phyloP scores from a whole-genome alignment of 2,797 vertebrate genomes.

The Tauraco hartlaubi region DNA sequence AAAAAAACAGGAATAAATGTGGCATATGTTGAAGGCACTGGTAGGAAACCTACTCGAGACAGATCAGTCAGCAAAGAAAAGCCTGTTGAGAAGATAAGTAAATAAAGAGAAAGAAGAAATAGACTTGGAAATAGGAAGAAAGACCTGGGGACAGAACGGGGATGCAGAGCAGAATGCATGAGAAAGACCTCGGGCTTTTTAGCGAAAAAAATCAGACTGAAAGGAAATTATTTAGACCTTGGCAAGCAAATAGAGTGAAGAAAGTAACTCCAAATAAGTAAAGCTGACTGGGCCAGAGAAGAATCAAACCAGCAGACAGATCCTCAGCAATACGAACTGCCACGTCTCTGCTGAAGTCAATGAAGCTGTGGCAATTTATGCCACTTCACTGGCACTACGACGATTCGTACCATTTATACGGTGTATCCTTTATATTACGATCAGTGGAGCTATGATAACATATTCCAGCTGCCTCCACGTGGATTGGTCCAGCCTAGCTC shows the following conservation, averaged over 20 bases:
- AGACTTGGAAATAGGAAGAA: neutral
- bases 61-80: neutral
- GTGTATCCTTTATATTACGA: neutral
- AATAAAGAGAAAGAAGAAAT: neutral
- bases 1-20: neutral
- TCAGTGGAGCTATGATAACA: neutral
- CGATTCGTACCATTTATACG: neutral
- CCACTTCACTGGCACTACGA: neutral
- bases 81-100: neutral
- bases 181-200: conserved; percentile 7
- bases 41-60: neutral
- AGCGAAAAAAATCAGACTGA: conserved; percentile 31
- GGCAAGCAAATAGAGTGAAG: conserved; percentile 30
- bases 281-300: conserved; percentile 51
- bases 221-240: conserved; percentile 21
- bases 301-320: conserved; percentile 4
- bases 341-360: neutral
- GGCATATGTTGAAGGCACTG: neutral
- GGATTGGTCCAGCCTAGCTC: neutral
- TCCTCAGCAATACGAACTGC: neutral
- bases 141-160: neutral
- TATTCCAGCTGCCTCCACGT: neutral
- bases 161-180: neutral
- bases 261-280: conserved; percentile 22
- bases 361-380: conserved; percentile 23